Evolutionary conservation across 1,140 invertebrate genomes (phyloP), one percentile per base, ranked within the genome.

Genomic region (Sycobia sp.): DNA sequence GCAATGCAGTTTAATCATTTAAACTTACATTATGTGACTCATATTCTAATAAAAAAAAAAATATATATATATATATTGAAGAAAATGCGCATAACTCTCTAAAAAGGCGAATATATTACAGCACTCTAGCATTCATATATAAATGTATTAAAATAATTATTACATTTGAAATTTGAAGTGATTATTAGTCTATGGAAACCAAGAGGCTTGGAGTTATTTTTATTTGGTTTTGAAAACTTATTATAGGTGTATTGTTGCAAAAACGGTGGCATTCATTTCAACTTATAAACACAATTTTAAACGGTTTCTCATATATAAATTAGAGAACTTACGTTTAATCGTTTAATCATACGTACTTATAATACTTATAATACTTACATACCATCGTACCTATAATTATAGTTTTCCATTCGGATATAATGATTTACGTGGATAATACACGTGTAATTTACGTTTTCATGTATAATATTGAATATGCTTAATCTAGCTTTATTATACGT

Each of bases 51-150:
- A 38, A 41, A 61, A 65, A 58, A 58, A 65, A 58, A 58, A 65
- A 66, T 67, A 67, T 66, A 66, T 64, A 68, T 63, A 71, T 75
- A 62, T 62, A 68, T 66, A 56, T 67, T 66, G 64, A 39, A 47
- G 23, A 73, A 77, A 69, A 78, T 78, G 74, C 74, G 74, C 76
- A 81, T 78, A 73, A 78, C 72, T 73, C 67, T 77, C 76, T 81
- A 78, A n/a, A 32, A 80, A 80, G 78, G 78, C 78, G 65, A 75
- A 75, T 81, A 80, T 79, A 55, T 79, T 81, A 82, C 80, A 81
- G 80, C 79, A 82, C 77, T 79, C 80, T 82, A 82, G 79, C 76
- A 82, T 82, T 81, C 79, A 66, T 77, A 71, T 72, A 71, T 72
- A 72, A 77, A n/a, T n/a, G 71, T 72, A 67, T 66, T 56, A 11